Conservation (phyloP, 2,113 vertebrate genomes). For the Atrichornis clamosus region DNA sequence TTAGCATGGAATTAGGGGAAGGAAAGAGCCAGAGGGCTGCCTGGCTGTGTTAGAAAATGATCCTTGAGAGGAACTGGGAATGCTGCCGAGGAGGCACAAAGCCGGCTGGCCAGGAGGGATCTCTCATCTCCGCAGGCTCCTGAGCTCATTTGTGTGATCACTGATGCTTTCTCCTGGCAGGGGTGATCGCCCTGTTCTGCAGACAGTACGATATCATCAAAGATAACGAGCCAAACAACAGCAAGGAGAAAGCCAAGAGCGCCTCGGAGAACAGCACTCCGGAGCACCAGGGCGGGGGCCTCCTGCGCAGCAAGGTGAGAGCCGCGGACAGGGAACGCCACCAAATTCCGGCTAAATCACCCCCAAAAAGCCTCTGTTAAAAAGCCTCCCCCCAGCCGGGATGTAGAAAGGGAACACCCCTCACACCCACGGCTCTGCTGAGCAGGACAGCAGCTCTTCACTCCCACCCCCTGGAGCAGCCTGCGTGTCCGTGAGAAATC, state of each 20-base stretch:
- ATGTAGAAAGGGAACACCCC: not conserved
- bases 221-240: conserved; percentile 96
- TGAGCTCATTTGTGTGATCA: not conserved
- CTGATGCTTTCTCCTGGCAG: conserved; percentile 60
- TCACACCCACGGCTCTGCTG: not conserved
- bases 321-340: not conserved
- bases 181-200: conserved; percentile 95
- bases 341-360: not conserved
- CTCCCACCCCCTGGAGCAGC: not conserved
- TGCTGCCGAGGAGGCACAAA: not conserved
- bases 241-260: conserved; percentile 97
- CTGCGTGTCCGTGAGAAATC: not conserved
- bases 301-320: conserved; percentile 92
- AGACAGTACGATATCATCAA: conserved; percentile 98
- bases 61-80: not conserved
- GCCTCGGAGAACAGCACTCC: conserved; percentile 95
- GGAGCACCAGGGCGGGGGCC: conserved; percentile 90
- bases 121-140: not conserved
- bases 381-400: not conserved
- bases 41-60: not conserved
- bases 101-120: not conserved
- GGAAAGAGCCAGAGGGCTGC: not conserved
- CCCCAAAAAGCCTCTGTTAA: not conserved
- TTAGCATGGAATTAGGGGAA: not conserved
- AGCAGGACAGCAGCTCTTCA: not conserved